A percentile compares a stretch with the other conserved stretches of the same genome.
These are phyloP conservation scores for Cosmia pyralina DNA, from an alignment of 2,888 invertebrate genomes.

Conservation along the genomic window DNA sequence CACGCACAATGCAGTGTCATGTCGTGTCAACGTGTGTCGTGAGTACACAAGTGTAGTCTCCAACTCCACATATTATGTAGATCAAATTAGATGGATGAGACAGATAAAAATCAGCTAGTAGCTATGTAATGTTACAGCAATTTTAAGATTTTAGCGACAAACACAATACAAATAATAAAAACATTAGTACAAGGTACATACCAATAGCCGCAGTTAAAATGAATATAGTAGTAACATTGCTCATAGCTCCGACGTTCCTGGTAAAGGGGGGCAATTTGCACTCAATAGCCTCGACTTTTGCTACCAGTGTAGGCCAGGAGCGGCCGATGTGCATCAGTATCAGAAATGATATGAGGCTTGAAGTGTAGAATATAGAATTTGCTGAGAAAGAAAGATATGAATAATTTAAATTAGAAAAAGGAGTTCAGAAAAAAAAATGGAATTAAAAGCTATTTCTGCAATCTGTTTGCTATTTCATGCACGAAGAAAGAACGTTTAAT, in stretches of 20 bases:
- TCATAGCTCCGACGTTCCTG: conserved; percentile 65
- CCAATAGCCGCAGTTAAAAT: conserved; percentile 72
- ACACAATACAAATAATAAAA: no score
- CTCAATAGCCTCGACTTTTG: conserved; percentile 71
- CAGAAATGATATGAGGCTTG: conserved; percentile 68
- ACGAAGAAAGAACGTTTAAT: not conserved
- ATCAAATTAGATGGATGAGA: not conserved
- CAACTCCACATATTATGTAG: not conserved
- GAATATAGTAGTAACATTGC: conserved; percentile 69
- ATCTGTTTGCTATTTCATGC: not conserved
- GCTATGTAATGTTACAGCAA: no score
- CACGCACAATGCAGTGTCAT: no score
- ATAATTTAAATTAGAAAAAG: not conserved
- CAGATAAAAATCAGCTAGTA: not conserved
- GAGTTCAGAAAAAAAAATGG: not conserved
- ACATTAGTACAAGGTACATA: conserved; percentile 18
- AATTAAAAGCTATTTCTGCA: not conserved
- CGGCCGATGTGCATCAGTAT: conserved; percentile 70
- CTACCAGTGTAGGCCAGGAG: conserved; percentile 70
- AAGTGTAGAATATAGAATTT: conserved; percentile 71
- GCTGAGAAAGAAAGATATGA: conserved; percentile 70
- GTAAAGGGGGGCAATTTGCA: conserved; percentile 71
- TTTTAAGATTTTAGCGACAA: no score
- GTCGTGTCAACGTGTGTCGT: no score
- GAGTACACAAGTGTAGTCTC: conserved; percentile 4